phyloP scores from a whole-genome alignment of 2,113 vertebrate species.

The Percina caprodes region DNA sequence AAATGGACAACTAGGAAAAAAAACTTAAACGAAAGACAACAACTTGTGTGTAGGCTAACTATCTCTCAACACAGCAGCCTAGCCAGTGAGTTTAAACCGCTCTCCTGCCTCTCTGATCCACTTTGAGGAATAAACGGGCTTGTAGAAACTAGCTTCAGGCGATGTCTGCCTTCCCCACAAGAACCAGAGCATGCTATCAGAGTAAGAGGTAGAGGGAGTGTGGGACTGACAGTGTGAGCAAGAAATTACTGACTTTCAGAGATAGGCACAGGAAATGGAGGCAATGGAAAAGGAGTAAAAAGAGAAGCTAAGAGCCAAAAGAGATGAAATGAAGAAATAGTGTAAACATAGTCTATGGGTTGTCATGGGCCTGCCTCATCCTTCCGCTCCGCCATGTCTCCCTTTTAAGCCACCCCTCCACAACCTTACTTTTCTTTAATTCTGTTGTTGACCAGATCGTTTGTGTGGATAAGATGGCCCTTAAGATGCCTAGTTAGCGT shows the following conservation, averaged over 20 bases:
- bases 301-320: conserved; percentile 18
- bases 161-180: conserved; percentile 73
- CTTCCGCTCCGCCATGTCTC: conserved; percentile 37
- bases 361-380: conserved; percentile 59
- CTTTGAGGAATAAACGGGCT: conserved; percentile 77
- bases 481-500: conserved; percentile 77
- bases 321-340: conserved; percentile 30
- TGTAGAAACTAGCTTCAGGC: conserved; percentile 74
- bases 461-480: conserved; percentile 78
- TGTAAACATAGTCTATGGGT: conserved; percentile 41
- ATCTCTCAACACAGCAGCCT: conserved; percentile 41
- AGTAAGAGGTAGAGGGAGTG: conserved; percentile 59
- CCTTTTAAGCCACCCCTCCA: conserved; percentile 18
- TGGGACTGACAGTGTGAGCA: conserved; percentile 51
- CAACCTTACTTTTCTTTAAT: conserved; percentile 65
- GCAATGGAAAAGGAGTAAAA: conserved; percentile 25
- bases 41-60: conserved; percentile 55
- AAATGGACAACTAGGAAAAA: conserved; percentile 1
- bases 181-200: conserved; percentile 70
- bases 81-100: conserved; percentile 64
- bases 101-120: conserved; percentile 75
- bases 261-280: conserved; percentile 37
- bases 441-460: conserved; percentile 74
- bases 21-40: conserved; percentile 21
- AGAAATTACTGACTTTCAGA: conserved; percentile 47